Evolutionary conservation across 2,113 vertebrate species (phyloP), one percentile per base, ranked within the genome.

Genomic region (Eubucco bourcierii): DNA sequence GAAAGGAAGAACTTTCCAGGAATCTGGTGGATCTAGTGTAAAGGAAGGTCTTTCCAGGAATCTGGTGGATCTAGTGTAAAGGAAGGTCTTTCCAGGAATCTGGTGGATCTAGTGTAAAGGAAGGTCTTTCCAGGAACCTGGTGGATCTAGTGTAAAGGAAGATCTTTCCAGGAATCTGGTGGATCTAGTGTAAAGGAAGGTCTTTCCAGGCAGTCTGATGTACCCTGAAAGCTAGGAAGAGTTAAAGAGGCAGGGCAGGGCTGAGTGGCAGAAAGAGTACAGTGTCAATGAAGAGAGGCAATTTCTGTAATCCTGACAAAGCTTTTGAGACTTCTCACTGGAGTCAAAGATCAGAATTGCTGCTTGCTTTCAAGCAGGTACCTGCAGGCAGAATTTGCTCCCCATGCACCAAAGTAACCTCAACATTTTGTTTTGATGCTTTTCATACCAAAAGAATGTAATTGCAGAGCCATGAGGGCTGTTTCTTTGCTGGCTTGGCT

Each of bases 381-480:
- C 7, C 23, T 5, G 1, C 47, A 39, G 7, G 34, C 65, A 53
- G 47, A 15, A 33, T 39, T 33, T 50, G 1, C 18, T 76, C 29
- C 47, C 15, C 37, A 1, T 11, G 4, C 27, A 58, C 20, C 15
- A 61, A 0, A 12, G 18, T 14, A 41, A 63, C 17, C 3, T 75
- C 59, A 84, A 0, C 9, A 1, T 56, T 64, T 84, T 10, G 18
- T 75, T 87, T 87, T 41, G 4, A 31, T 81, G 37, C 3, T 75
- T 5, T 84, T 60, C 4, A 13, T 80, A 87, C 33, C 24, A 56
- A 87, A 87, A 84, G 50, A 71, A 63, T 0, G 0, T 25, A 39
- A 72, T 52, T 63, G 24, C 6, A 68, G 25, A 71, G 4, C 0
- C 2, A 4, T 15, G 8, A 50, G 14, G 1, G 20, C 13, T 12